A percentile compares a stretch with the other conserved stretches of the same genome.
Conservation (phyloP, 2,797 vertebrate genomes). For the Paedocypris micromegethes region DNA sequence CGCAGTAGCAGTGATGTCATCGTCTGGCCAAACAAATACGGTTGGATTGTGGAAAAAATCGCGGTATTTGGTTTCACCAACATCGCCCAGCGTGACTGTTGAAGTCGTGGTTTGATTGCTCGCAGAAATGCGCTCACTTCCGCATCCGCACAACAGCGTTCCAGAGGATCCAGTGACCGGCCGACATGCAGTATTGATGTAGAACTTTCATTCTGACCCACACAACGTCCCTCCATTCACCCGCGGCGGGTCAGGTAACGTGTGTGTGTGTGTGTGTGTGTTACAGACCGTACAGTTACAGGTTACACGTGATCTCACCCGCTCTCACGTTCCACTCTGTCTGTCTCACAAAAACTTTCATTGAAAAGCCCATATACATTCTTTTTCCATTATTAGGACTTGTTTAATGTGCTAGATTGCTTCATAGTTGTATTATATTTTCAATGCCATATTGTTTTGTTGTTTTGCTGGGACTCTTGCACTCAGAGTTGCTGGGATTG, state of each 20-base stretch:
- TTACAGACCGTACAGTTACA: background rate
- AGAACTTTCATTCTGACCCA: conserved; percentile 46
- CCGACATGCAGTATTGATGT: conserved; percentile 48
- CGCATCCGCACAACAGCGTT: background rate
- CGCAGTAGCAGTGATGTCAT: no score
- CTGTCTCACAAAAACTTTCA: conserved; percentile 1
- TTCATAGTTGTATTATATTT: no score
- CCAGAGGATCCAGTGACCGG: conserved; percentile 38
- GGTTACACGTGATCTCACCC: conserved; percentile 1
- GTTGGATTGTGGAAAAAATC: no score
- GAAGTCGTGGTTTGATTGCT: no score
- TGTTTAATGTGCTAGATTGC: background rate
- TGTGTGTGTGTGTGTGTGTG: conserved; percentile 25
- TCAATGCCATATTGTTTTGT: no score
- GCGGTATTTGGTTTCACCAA: no score
- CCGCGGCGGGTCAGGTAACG: conserved; percentile 39
- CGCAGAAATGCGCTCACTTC: no score
- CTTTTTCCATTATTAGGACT: conserved; percentile 2
- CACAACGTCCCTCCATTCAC: conserved; percentile 34
- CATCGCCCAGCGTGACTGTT: no score
- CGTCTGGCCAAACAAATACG: no score
- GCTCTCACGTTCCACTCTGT: conserved; percentile 26
- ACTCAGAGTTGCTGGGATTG: no score
- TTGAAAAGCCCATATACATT: background rate
- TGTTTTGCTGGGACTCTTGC: no score